Percentiles rank a stretch among this genome's conserved stretches.
phyloP scores from a whole-genome alignment of 2,888 invertebrate genomes.

The Chaetogeoica ovagalla region DNA sequence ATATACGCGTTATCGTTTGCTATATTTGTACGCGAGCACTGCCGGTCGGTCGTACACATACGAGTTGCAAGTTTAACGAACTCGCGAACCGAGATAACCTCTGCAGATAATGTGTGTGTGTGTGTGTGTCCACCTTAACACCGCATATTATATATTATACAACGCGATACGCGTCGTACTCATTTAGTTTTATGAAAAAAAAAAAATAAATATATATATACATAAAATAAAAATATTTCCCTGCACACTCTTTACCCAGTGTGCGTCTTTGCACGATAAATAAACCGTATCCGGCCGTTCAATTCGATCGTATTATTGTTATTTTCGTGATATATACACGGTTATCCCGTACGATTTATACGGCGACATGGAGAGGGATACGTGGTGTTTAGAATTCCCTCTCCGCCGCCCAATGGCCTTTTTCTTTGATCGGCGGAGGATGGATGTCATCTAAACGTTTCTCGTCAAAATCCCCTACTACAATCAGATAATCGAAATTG shows the following conservation, averaged over 20 bases:
- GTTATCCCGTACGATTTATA: background rate
- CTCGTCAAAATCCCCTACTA: no score
- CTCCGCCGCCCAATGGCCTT: no score
- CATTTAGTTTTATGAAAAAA: background rate
- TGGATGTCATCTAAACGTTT: no score
- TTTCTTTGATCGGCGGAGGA: no score
- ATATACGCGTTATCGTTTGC: no score
- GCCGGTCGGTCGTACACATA: background rate
- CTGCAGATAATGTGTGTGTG: background rate
- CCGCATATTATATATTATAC: background rate
- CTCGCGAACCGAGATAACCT: slow-evolving; percentile 47
- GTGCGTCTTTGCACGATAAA: background rate
- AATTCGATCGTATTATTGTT: background rate
- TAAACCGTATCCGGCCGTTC: slow-evolving; percentile 23
- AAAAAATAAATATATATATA: no score
- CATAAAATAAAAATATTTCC: background rate
- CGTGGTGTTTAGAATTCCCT: no score
- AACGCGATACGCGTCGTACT: no score
- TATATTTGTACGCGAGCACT: background rate
- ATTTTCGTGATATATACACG: background rate
- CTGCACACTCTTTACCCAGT: no score
- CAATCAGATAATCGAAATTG: no score
- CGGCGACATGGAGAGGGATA: no score
- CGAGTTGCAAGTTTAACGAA: slow-evolving; percentile 36
- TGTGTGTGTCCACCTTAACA: background rate